Percentiles rank a stretch among this genome's conserved stretches.
phyloP scores from a whole-genome alignment of 1,140 invertebrate genomes.

The Heliothis subflexa region DNA sequence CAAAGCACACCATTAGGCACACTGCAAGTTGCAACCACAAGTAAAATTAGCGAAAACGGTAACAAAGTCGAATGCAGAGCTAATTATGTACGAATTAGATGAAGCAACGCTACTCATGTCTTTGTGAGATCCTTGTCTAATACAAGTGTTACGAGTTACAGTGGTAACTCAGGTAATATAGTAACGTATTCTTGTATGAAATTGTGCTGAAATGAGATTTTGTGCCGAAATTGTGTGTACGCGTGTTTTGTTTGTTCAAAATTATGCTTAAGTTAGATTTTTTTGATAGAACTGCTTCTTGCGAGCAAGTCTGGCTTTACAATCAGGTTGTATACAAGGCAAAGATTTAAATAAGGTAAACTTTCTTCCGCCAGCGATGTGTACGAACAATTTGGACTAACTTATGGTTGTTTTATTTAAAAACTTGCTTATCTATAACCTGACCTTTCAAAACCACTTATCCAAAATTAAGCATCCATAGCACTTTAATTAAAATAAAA shows the following conservation, averaged over 20 bases:
- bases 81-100: conserved; percentile 23
- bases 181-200: conserved; percentile 21
- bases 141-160: too few species aligned
- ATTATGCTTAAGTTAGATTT: too few species aligned
- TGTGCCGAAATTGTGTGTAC: conserved; percentile 1
- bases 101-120: conserved; percentile 11
- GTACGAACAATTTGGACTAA: too few species aligned
- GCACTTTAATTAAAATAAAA: not conserved
- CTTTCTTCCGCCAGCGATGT: too few species aligned
- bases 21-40: conserved; percentile 1
- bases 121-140: conserved; percentile 21
- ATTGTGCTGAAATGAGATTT: conserved; percentile 14
- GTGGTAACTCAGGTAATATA: conserved; percentile 9
- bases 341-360: too few species aligned
- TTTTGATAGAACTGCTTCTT: too few species aligned
- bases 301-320: too few species aligned
- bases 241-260: not conserved
- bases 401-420: too few species aligned
- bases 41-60: conserved; percentile 18
- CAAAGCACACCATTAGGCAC: conserved; percentile 5
- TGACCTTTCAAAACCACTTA: not conserved
- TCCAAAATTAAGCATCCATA: not conserved
- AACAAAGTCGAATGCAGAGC: conserved; percentile 16
- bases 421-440: too few species aligned
- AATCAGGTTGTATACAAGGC: too few species aligned